A percentile compares a stretch with the other conserved stretches of the same genome.
Evolutionary conservation across 2,888 invertebrate genomes (phyloP).

Genomic region (Dryadula phaetusa): DNA sequence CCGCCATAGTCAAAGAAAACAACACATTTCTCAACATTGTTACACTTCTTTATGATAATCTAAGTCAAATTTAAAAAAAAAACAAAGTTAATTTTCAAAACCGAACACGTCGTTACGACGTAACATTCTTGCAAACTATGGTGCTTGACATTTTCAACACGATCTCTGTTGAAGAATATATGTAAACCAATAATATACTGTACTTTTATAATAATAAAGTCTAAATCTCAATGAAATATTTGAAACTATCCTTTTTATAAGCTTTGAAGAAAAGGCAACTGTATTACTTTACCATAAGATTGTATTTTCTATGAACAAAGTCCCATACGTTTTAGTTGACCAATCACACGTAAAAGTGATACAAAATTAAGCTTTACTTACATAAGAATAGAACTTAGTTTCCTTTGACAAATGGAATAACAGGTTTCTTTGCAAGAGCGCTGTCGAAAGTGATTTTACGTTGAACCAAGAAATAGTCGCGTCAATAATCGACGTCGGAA

Average conservation of each 20-base stretch:
- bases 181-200: constrained; percentile 36
- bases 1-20: constrained; percentile 56
- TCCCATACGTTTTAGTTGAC: constrained; percentile 49
- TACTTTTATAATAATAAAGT: background rate
- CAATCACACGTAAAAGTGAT: constrained; percentile 39
- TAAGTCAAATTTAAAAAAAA: constrained; percentile 29
- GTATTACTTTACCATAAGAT: background rate
- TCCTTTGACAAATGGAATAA: constrained; percentile 36
- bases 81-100: constrained; percentile 49
- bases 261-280: constrained; percentile 26
- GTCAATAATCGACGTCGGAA: background rate
- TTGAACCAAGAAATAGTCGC: constrained; percentile 37
- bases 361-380: constrained; percentile 28
- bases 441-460: constrained; percentile 50
- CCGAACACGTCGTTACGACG: constrained; percentile 55
- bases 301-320: constrained; percentile 26
- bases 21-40: constrained; percentile 61
- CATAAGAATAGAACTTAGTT: constrained; percentile 33
- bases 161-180: constrained; percentile 51
- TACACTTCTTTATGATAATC: constrained; percentile 21
- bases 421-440: constrained; percentile 46
- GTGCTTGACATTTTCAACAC: constrained; percentile 60
- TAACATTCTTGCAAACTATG: constrained; percentile 57
- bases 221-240: background rate
- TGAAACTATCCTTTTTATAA: constrained; percentile 12